Percentiles rank a stretch among this genome's conserved stretches.
Conservation (phyloP, 1,140 invertebrate genomes). For the Lepidurus packardi region DNA sequence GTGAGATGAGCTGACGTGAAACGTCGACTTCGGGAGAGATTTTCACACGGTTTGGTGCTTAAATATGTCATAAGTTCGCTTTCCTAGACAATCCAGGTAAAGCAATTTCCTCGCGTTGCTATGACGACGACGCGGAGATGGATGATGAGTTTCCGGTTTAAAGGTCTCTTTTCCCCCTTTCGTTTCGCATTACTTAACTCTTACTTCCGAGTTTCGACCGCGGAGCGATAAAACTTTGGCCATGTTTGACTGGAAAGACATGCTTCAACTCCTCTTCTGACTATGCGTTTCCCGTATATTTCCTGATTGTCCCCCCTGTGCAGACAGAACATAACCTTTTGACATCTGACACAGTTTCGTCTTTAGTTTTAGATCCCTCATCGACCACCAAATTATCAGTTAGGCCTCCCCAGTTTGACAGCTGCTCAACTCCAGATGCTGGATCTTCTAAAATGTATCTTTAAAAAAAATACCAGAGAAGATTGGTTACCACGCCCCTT, state of each 20-base stretch:
- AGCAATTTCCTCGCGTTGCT: background rate
- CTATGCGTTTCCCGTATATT: background rate
- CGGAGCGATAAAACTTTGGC: background rate
- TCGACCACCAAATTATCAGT: too few relatives aligned
- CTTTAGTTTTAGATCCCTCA: too few relatives aligned
- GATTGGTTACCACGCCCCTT: too few relatives aligned
- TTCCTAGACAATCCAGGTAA: background rate
- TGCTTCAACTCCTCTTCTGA: background rate
- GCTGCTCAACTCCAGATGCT: too few relatives aligned
- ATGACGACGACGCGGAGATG: background rate
- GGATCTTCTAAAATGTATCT: too few relatives aligned
- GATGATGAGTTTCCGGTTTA: background rate
- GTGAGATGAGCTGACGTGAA: background rate
- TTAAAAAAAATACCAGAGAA: too few relatives aligned
- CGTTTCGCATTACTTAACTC: background rate
- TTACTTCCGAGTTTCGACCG: conserved; percentile 8
- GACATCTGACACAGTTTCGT: too few relatives aligned
- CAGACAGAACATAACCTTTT: background rate
- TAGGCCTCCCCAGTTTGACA: too few relatives aligned
- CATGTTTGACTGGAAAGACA: background rate
- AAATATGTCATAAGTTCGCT: background rate
- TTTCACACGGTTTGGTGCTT: background rate
- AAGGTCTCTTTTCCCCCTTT: background rate
- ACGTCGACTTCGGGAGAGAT: background rate
- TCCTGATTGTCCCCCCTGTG: background rate